Evolutionary conservation across 2,888 invertebrate species (phyloP), one percentile per base, ranked within the genome.

Genomic region (Stenichneumon culpator): DNA sequence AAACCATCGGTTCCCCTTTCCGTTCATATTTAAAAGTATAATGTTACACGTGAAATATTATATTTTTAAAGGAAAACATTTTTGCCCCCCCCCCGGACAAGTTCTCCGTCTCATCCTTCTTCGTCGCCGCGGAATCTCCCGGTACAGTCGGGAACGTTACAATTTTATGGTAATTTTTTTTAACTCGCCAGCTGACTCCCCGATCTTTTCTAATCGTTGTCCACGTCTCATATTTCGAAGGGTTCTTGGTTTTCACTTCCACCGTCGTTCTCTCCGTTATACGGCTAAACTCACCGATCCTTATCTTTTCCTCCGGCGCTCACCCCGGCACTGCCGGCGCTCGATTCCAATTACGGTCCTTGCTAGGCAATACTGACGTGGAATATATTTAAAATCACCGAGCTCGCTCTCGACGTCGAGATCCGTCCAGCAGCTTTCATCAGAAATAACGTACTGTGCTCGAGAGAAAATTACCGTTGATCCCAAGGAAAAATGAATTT

Each of bases 1-100:
- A 32, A 19, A 50, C 67, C 70, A 60, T 54, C 54, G 28, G 36
- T 25, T 60, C 54, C 54, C 74, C 36, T 72, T 65, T 54, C 28
- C 63, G 57, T 77, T 87, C 90, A 87, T 85, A 91, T 91, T 86
- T 91, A 82, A 91, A 91, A 91, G 90, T 91, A 90, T 90, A 91
- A 91, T 91, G 86, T 81, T 82, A 75, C 44, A 47, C 80, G 82
- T 87, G 86, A 90, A 89, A 90, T 91, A 91, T 90, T 90, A 90
- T 90, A 90, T 90, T 89, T 89, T 84, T 88, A 72, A 87, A 87
- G 82, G 86, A 90, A 90, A 87, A 89, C 86, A 89, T 88, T 89
- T 89, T 89, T 89, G 87, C 82, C 79, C 65, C 78, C 78, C 65
- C 14, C 16, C 19, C n/a, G n/a, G 22, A 69, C 70, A 52, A 70